Percentiles rank a stretch among this genome's conserved stretches.
phyloP scores from a whole-genome alignment of 2,797 vertebrate species.

The Menidia menidia region DNA sequence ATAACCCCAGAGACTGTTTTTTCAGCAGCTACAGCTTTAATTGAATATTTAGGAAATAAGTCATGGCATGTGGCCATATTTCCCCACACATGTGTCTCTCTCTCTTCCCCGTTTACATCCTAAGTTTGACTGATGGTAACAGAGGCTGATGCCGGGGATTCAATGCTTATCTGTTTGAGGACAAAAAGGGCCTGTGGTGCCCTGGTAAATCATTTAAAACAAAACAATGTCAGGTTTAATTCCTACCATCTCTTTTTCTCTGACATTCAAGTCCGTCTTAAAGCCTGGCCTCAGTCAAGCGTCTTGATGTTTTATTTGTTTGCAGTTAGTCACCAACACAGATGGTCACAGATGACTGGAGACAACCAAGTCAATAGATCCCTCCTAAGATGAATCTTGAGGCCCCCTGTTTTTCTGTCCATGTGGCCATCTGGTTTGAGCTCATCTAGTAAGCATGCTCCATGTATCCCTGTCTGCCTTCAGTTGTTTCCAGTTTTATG shows the following conservation, averaged over 20 bases:
- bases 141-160: too few relatives aligned
- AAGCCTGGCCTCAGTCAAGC: neutral
- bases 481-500: neutral
- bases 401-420: conserved; percentile 22
- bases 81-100: conserved; percentile 3
- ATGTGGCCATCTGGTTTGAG: neutral
- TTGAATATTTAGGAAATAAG: conserved; percentile 6
- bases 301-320: conserved; percentile 12
- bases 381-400: conserved; percentile 18
- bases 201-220: neutral
- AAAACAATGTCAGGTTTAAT: neutral
- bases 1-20: neutral
- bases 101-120: conserved; percentile 13
- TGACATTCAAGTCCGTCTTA: neutral
- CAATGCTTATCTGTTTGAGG: too few relatives aligned
- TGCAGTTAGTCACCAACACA: conserved; percentile 17
- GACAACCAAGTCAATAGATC: conserved; percentile 7
- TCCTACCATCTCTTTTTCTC: too few relatives aligned
- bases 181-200: too few relatives aligned
- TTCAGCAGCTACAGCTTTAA: neutral
- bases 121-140: too few relatives aligned
- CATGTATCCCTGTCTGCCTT: neutral
- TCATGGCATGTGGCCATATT: neutral
- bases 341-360: conserved; percentile 5
- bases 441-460: conserved; percentile 34